Base-by-base conservation (phyloP, 1,140 invertebrate species). In the Drosophila quadrilineata region DNA sequence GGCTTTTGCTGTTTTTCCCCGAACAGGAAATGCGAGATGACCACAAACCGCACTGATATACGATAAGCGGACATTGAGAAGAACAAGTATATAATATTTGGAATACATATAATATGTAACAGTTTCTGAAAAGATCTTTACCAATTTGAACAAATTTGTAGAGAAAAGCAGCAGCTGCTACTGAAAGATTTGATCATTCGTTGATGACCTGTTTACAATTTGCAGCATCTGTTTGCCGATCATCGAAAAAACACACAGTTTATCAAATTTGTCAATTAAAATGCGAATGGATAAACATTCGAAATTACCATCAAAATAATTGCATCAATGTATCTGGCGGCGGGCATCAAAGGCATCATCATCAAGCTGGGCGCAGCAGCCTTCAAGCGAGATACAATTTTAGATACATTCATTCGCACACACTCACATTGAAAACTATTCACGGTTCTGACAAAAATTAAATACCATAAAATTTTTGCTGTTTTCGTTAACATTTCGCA, bases 391-490 rank as follows among this genome's bases (percentile, higher is more conserved):
- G 41, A 62, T 63, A 63, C 57, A 63, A 63, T 62, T 54, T 68
- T 68, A 54, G 57, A 65, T 41, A 28, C 43, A 21, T 3, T 33
- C 28, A 56, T 22, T 41, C 12, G 33, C 12, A 29, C 21, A 62
- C 12, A 38, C 16, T 29, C 12, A 49, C 24, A 21, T 5, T 10
- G 19, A 49, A 77, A 71, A 80, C 59, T 67, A 75, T 80, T 75
- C 75, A 67, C 66, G 57, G 56, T 77, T 73, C 64, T 79, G 75
- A 82, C 76, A 84, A 84, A n/a, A 82, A 82, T 85, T 77, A 84
- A 84, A 71, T 74, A 70, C 77, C 70, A 77, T 85, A 77, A 85
- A 84, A 84, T 71, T 57, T n/a, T 77, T 45, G 68, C 52, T 52
- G 63, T 71, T n/a, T n/a, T 84, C 67, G 58, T 66, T 73, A 82